phyloP scores from a whole-genome alignment of 1,140 invertebrate genomes.

The Diprion similis region DNA sequence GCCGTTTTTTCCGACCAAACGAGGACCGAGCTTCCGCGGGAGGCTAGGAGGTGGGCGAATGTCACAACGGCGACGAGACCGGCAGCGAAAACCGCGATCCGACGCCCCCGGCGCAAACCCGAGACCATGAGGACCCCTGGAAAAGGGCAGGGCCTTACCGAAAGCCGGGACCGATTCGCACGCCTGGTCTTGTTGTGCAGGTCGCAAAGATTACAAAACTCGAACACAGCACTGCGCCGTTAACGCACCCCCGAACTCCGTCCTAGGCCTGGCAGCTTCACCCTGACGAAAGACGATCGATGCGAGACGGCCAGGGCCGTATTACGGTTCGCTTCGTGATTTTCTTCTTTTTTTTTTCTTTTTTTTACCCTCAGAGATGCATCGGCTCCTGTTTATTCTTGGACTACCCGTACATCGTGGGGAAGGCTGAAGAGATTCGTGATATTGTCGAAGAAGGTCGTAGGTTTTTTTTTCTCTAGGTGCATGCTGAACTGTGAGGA shows the following conservation, averaged over 20 bases:
- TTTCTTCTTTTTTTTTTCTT: background rate
- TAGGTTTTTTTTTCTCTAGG: too few species aligned
- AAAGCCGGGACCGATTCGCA: background rate
- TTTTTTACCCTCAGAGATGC: background rate
- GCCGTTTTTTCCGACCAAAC: conserved; percentile 9
- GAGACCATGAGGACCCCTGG: conserved; percentile 7
- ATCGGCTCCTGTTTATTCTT: too few species aligned
- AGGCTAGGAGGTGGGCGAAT: conserved; percentile 33
- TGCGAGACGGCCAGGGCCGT: conserved; percentile 9
- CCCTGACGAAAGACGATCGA: conserved; percentile 8
- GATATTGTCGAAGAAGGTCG: too few species aligned
- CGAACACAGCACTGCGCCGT: conserved; percentile 18
- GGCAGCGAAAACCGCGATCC: conserved; percentile 23
- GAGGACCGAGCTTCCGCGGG: conserved; percentile 40
- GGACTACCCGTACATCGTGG: too few species aligned
- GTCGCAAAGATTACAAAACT: conserved; percentile 19
- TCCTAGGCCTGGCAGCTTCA: conserved; percentile 9
- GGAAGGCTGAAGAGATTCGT: too few species aligned
- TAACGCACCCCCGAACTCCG: conserved; percentile 6
- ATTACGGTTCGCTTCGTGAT: background rate
- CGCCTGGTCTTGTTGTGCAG: conserved; percentile 17
- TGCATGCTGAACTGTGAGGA: too few species aligned
- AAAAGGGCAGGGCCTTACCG: too few species aligned
- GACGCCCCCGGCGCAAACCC: conserved; percentile 26
- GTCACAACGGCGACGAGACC: conserved; percentile 35